These are phyloP conservation scores for Synanthedon andrenaeformis DNA, from an alignment of 2,888 invertebrate genomes.

Conservation along the genomic window DNA sequence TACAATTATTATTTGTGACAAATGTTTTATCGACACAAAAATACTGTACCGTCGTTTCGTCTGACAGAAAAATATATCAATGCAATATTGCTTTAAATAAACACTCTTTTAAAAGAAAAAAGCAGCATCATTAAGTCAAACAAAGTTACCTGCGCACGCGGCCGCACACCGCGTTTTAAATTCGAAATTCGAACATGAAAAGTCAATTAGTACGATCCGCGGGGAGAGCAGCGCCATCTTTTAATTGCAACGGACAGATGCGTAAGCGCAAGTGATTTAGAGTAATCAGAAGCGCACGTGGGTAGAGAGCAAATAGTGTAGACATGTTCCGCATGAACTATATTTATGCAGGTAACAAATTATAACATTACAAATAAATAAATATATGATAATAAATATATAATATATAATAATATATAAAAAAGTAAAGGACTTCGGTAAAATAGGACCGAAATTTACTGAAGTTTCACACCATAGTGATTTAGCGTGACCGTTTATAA, in stretches of 20 bases:
- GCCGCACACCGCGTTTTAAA: slow-evolving; percentile 28
- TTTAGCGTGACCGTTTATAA: no score
- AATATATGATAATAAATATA: no score
- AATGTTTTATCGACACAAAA: background rate
- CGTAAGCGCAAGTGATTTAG: slow-evolving; percentile 35
- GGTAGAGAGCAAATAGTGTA: background rate
- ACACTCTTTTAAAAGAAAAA: slow-evolving; percentile 3
- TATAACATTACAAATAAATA: no score
- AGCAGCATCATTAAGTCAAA: slow-evolving; percentile 23
- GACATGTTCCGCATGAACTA: no score
- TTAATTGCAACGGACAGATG: slow-evolving; percentile 56
- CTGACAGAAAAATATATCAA: background rate
- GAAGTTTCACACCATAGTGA: no score
- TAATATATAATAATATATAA: no score
- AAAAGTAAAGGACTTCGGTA: no score
- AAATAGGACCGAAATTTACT: no score
- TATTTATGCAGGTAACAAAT: no score
- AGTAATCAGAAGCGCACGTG: background rate
- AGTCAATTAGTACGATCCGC: slow-evolving; percentile 61
- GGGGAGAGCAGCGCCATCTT: slow-evolving; percentile 46
- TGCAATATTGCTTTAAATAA: no score
- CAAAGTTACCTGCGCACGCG: slow-evolving; percentile 15
- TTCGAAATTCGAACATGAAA: slow-evolving; percentile 57
- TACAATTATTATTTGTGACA: no score
- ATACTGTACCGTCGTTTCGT: background rate